These are phyloP conservation scores for Calidris pugnax DNA, from an alignment of 2,113 vertebrate species.

Conservation along the genomic window DNA sequence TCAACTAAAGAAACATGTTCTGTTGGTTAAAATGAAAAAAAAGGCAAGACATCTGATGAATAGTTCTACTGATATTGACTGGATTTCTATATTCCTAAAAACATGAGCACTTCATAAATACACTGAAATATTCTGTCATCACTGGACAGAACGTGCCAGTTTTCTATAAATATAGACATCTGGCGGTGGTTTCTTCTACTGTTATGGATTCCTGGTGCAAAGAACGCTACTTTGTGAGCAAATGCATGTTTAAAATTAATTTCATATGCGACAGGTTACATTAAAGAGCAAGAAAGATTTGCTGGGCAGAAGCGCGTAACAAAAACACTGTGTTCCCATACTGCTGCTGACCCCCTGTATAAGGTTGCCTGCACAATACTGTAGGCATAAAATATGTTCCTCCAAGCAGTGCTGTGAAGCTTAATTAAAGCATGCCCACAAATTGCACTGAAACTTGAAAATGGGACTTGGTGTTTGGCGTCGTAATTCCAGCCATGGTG, in stretches of 20 bases:
- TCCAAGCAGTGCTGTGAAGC: neutral
- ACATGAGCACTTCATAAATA: conserved; percentile 57
- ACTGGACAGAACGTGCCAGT: neutral
- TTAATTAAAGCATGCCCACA: neutral
- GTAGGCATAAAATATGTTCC: neutral
- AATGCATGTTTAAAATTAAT: conserved; percentile 41
- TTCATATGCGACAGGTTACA: conserved; percentile 23
- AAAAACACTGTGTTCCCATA: neutral
- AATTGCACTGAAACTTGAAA: neutral
- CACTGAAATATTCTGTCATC: conserved; percentile 61
- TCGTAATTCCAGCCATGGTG: neutral
- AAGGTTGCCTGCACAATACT: neutral
- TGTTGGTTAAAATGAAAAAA: neutral
- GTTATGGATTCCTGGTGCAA: conserved; percentile 39
- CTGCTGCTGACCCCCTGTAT: neutral
- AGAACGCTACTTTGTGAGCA: conserved; percentile 22
- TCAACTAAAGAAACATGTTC: conserved; percentile 22
- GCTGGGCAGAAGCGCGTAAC: neutral
- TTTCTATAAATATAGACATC: conserved; percentile 49
- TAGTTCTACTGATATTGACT: conserved; percentile 38
- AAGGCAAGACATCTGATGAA: neutral
- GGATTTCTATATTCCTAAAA: conserved; percentile 41
- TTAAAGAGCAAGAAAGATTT: conserved; percentile 2
- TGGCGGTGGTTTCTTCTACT: conserved; percentile 35
- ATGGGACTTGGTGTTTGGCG: neutral